These are phyloP conservation scores for Scomber japonicus DNA, from an alignment of 2,113 vertebrate species.

Conservation along the genomic window DNA sequence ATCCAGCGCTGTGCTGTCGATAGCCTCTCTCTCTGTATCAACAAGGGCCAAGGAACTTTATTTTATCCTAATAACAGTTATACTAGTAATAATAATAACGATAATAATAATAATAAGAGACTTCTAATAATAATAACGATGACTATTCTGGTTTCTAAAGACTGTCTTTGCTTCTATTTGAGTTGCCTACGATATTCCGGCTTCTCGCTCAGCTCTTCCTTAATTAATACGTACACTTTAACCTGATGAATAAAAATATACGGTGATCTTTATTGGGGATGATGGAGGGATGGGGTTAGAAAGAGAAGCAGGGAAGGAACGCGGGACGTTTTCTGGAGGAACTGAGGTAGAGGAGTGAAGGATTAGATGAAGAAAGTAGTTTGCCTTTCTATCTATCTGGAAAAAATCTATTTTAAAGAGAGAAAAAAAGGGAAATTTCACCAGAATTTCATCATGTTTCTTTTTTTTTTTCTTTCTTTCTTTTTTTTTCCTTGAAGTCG, in stretches of 20 bases:
- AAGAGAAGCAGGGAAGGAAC: background rate
- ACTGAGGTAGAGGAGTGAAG: too few species aligned
- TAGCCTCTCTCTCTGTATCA: slow-evolving; percentile 69
- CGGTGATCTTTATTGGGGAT: slow-evolving; percentile 29
- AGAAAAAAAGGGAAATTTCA: slow-evolving; percentile 56
- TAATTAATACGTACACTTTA: slow-evolving; percentile 72
- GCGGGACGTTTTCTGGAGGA: background rate
- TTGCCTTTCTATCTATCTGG: slow-evolving; percentile 48
- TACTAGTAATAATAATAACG: slow-evolving; percentile 76
- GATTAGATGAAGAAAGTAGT: background rate
- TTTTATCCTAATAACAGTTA: slow-evolving; percentile 75
- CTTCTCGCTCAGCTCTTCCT: slow-evolving; percentile 82
- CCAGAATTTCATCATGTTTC: slow-evolving; percentile 70
- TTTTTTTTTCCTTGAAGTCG: slow-evolving; percentile 30
- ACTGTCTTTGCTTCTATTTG: slow-evolving; percentile 79
- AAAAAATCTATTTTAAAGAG: slow-evolving; percentile 55
- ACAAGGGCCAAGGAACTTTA: slow-evolving; percentile 79
- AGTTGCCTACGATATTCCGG: slow-evolving; percentile 71
- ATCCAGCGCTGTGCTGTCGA: slow-evolving; percentile 36
- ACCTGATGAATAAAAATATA: slow-evolving; percentile 45
- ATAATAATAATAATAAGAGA: slow-evolving; percentile 70
- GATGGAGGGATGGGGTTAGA: background rate
- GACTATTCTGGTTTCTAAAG: slow-evolving; percentile 72
- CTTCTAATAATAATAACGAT: slow-evolving; percentile 61
- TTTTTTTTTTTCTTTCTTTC: slow-evolving; percentile 23